phyloP scores from a whole-genome alignment of 1,140 invertebrate genomes.

The Parapsyche elsis region DNA sequence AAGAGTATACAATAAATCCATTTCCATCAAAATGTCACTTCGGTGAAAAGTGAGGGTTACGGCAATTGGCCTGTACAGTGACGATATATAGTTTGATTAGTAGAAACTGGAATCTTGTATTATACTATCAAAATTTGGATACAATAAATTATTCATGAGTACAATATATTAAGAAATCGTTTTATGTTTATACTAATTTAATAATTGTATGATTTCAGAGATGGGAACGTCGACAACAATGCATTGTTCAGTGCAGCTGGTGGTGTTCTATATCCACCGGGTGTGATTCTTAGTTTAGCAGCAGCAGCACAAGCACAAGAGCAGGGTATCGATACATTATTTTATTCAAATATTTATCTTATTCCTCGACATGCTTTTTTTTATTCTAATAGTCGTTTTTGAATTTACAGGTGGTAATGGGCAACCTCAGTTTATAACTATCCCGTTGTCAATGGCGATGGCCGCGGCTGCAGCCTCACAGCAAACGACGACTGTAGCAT shows the following conservation, averaged over 20 bases:
- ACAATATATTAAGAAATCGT: too few relatives aligned
- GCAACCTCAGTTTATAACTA: conserved; percentile 71
- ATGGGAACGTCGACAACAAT: conserved; percentile 25
- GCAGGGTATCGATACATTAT: conserved; percentile 40
- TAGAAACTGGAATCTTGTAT: too few relatives aligned
- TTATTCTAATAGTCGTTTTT: neutral
- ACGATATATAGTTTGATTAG: too few relatives aligned
- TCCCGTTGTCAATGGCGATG: conserved; percentile 70
- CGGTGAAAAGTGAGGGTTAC: too few relatives aligned
- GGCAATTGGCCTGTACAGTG: too few relatives aligned
- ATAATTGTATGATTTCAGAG: conserved; percentile 40
- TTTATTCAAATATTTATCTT: conserved; percentile 14
- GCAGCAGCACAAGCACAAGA: conserved; percentile 53
- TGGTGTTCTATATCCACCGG: conserved; percentile 50
- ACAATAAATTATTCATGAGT: too few relatives aligned
- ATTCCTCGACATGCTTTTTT: conserved; percentile 10
- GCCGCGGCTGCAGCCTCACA: conserved; percentile 62
- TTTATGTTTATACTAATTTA: neutral
- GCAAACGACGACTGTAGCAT: conserved; percentile 56
- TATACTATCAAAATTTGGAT: too few relatives aligned
- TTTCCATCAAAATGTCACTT: too few relatives aligned
- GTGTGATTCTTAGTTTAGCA: conserved; percentile 53
- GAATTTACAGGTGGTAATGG: conserved; percentile 45
- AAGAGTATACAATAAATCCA: too few relatives aligned
- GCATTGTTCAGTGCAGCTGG: conserved; percentile 41